Percentiles rank a stretch among this genome's conserved stretches.
Evolutionary conservation across 2,888 invertebrate genomes (phyloP).

Genomic region (Apodemia zela): DNA sequence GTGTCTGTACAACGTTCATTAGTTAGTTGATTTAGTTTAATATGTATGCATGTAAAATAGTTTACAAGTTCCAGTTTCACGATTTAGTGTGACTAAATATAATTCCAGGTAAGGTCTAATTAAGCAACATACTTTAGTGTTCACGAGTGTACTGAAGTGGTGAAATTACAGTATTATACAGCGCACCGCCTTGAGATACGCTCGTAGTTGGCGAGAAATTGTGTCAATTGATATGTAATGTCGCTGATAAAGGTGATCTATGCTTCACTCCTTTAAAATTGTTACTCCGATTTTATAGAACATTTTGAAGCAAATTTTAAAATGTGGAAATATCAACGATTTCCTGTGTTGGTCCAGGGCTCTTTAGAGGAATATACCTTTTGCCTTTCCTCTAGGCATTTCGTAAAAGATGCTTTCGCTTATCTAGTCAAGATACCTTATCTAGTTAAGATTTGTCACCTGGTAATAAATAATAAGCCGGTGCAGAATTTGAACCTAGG

Average conservation of each 20-base stretch:
- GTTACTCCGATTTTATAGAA: background rate
- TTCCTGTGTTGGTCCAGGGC: too few species aligned
- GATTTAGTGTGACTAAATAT: background rate
- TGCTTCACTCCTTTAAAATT: background rate
- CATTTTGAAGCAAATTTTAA: background rate
- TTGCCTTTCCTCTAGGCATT: too few species aligned
- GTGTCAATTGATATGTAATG: constrained; percentile 12
- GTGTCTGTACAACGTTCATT: too few species aligned
- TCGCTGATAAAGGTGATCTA: background rate
- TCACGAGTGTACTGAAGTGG: background rate
- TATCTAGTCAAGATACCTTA: too few species aligned
- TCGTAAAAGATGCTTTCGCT: too few species aligned
- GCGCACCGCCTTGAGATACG: background rate
- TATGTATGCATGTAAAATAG: too few species aligned
- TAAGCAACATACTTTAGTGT: background rate
- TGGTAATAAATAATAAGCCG: too few species aligned
- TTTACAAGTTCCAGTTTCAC: too few species aligned
- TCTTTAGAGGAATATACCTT: too few species aligned
- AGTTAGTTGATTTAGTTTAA: too few species aligned
- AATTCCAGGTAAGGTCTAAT: background rate
- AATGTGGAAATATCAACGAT: background rate
- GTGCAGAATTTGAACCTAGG: too few species aligned
- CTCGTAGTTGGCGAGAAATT: background rate
- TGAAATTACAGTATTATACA: constrained; percentile 2
- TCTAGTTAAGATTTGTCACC: too few species aligned